Evolutionary conservation across 2,797 vertebrate species (phyloP), one percentile per base, ranked within the genome.

Genomic region (Mareca penelope): DNA sequence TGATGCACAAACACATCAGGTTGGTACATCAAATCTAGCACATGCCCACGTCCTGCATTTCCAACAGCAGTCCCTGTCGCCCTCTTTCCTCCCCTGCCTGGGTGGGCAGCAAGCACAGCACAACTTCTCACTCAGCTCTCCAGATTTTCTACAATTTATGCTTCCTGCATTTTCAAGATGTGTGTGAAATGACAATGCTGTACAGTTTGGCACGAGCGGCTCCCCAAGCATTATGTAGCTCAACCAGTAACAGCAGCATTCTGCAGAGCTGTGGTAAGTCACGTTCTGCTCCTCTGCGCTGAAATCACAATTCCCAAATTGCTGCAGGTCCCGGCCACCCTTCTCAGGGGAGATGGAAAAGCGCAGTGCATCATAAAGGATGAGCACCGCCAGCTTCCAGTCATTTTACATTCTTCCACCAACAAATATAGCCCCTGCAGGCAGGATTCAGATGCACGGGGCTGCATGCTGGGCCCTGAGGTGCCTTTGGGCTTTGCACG

Each of bases 311-410:
- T 26, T 22, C 17, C 15, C 33, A 39, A 2, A 60, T 57, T 77
- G 18, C 63, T 56, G n/a, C n/a, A 16, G 28, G 15, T 39, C 52
- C 46, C 24, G 18, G 15, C 21, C 28, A 26, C 16, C 4, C n/a
- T 24, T 39, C 68, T 29, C 29, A 21, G 35, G 40, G n/a, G 44
- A 42, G 63, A 46, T 0, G 13, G 35, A 39, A 9, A 33, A 56
- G 14, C 13, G 9, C 37, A 31, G 12, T 0, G 2, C 24, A 23
- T 37, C 4, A 2, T 23, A n/a, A 82, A 55, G 22, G 63, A 33
- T 2, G 53, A 50, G 55, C 7, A 2, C 21, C 24, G 28, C 13
- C 1, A 0, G 0, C 35, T 35, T 39, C 3, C 35, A 23, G 24
- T 65, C 2, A 0, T 35, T 56, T 56, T 7, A 16, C 24, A 8